phyloP scores from a whole-genome alignment of 2,113 vertebrate species.

The Prionailurus bengalensis region DNA sequence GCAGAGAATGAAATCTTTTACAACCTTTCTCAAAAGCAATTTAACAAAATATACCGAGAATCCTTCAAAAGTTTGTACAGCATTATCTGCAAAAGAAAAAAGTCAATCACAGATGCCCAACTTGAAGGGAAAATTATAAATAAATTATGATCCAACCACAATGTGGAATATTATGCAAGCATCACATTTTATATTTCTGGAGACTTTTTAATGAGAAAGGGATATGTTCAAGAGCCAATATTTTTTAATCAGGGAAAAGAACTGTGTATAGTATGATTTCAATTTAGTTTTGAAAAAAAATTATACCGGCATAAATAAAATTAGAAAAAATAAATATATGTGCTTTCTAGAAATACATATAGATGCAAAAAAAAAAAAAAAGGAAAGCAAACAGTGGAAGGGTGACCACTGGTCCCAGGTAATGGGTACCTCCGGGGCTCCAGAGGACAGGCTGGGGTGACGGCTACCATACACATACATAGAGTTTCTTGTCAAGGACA shows the following conservation, averaged over 20 bases:
- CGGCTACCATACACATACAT: rapidly evolving
- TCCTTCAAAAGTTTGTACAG: background rate
- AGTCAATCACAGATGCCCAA: slow-evolving; percentile 23
- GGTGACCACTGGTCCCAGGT: background rate
- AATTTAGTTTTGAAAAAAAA: slow-evolving; percentile 43
- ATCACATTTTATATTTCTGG: slow-evolving; percentile 31
- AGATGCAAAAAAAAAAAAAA: background rate
- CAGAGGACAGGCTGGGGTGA: background rate
- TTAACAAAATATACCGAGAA: slow-evolving; percentile 22
- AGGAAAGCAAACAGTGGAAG: background rate
- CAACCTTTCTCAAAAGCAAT: background rate
- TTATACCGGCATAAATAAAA: background rate
- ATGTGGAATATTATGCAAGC: background rate
- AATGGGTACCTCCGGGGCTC: background rate
- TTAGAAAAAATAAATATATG: background rate
- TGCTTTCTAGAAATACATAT: background rate
- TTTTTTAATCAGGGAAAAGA: slow-evolving; percentile 16
- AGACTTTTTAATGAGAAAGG: slow-evolving; percentile 8
- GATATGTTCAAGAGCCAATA: background rate
- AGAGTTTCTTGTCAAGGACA: background rate
- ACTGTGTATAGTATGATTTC: background rate
- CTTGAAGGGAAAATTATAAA: background rate
- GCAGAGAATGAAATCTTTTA: background rate
- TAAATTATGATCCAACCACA: background rate
- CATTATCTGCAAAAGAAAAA: background rate